These are phyloP conservation scores for Cavia porcellus DNA, from an alignment of 2,113 vertebrate species.

Conservation along the genomic window DNA sequence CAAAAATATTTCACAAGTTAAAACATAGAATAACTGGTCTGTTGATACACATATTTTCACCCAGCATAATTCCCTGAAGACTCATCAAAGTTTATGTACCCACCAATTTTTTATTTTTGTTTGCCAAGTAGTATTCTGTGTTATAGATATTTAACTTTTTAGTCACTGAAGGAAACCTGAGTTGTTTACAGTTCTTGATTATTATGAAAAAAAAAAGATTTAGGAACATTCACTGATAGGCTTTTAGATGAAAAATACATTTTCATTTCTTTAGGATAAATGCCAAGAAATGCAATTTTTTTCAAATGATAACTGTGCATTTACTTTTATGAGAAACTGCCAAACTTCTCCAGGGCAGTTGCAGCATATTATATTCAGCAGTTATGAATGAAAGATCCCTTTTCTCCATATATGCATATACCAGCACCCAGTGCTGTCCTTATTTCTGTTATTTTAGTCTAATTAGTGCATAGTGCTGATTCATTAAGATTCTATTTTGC, in stretches of 20 bases:
- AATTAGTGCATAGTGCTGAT: background rate
- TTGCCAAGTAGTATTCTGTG: background rate
- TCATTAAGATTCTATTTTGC: background rate
- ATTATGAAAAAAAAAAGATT: background rate
- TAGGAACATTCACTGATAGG: background rate
- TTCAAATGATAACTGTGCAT: background rate
- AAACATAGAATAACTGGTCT: background rate
- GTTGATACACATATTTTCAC: background rate
- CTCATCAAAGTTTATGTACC: background rate
- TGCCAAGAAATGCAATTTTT: background rate
- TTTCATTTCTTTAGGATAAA: conserved; percentile 36
- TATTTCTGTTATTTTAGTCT: background rate
- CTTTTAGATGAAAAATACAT: conserved; percentile 34
- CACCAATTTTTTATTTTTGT: background rate
- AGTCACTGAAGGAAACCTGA: background rate
- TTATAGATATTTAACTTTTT: background rate
- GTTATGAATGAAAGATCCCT: background rate
- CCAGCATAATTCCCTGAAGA: background rate
- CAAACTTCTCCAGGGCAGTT: background rate
- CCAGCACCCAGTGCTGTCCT: background rate
- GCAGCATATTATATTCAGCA: background rate
- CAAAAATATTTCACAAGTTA: background rate
- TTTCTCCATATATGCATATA: background rate
- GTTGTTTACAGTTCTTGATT: background rate
- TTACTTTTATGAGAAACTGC: conserved; percentile 5